Conservation (phyloP, 1,140 invertebrate species). For the Drosophila persimilis region DNA sequence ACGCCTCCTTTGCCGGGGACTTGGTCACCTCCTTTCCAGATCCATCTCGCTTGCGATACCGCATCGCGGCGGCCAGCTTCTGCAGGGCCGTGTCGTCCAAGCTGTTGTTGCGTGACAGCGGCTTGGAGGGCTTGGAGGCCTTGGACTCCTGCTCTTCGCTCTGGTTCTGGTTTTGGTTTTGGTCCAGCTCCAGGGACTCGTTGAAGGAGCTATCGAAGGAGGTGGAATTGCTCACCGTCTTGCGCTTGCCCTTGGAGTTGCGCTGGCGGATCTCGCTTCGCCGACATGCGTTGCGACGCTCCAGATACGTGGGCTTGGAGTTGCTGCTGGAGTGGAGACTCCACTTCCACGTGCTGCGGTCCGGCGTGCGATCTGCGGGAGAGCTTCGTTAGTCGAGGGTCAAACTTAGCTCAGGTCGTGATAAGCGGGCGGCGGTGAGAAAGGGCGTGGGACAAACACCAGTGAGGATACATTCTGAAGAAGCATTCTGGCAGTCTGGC, state of each 20-base stretch:
- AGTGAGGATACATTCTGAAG: slow-evolving; percentile 12
- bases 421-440: slow-evolving; percentile 35
- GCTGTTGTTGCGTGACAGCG: slow-evolving; percentile 63
- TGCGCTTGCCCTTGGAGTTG: slow-evolving; percentile 85
- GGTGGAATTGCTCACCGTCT: slow-evolving; percentile 73
- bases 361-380: slow-evolving; percentile 73
- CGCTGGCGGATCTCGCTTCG: slow-evolving; percentile 84
- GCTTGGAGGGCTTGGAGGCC: slow-evolving; percentile 43
- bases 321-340: slow-evolving; percentile 84
- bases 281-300: slow-evolving; percentile 86
- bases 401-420: not conserved
- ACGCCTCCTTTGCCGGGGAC: slow-evolving; percentile 35
- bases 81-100: slow-evolving; percentile 74
- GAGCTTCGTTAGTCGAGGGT: slow-evolving; percentile 3
- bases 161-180: too few relatives aligned
- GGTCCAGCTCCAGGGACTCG: slow-evolving; percentile 54
- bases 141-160: not conserved
- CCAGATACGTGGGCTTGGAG: slow-evolving; percentile 95
- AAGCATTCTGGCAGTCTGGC: slow-evolving; percentile 29
- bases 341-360: slow-evolving; percentile 83
- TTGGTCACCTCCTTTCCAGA: slow-evolving; percentile 25
- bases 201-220: slow-evolving; percentile 76
- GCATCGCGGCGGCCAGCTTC: slow-evolving; percentile 65
- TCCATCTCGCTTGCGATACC: slow-evolving; percentile 53
- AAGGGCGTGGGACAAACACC: slow-evolving; percentile 30